Conservation (phyloP, 1,140 invertebrate genomes). For the Sycophila sp. region DNA sequence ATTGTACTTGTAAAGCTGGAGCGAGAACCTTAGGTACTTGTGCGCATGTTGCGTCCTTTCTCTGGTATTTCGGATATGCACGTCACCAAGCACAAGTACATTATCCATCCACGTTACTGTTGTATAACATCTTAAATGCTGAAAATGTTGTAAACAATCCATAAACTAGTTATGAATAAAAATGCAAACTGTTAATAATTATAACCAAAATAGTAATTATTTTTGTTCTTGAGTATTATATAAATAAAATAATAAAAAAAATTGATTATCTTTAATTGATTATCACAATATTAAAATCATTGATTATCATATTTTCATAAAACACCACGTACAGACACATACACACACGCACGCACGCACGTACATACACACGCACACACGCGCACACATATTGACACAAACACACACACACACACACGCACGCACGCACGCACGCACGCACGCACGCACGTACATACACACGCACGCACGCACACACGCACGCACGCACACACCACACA, state of each 20-base stretch:
- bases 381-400: too few relatives aligned
- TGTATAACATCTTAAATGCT: constrained; percentile 1
- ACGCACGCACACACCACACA: too few relatives aligned
- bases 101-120: neutral
- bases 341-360: neutral
- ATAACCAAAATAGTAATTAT: neutral
- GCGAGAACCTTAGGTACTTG: constrained; percentile 9
- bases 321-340: neutral
- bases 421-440: too few relatives aligned
- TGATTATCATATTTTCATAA: too few relatives aligned
- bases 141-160: neutral
- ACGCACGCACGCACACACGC: too few relatives aligned
- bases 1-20: constrained; percentile 8
- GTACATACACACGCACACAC: neutral
- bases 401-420: too few relatives aligned
- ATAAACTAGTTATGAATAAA: neutral
- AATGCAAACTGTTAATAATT: too few relatives aligned
- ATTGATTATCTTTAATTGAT: too few relatives aligned
- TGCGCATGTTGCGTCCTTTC: constrained; percentile 4
- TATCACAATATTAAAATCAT: too few relatives aligned
- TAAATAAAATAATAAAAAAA: too few relatives aligned
- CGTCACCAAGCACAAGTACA: neutral
- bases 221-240: neutral
- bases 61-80: constrained; percentile 5
- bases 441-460: too few relatives aligned